Conservation (phyloP, 2,113 vertebrate genomes). For the Zapornia atra region DNA sequence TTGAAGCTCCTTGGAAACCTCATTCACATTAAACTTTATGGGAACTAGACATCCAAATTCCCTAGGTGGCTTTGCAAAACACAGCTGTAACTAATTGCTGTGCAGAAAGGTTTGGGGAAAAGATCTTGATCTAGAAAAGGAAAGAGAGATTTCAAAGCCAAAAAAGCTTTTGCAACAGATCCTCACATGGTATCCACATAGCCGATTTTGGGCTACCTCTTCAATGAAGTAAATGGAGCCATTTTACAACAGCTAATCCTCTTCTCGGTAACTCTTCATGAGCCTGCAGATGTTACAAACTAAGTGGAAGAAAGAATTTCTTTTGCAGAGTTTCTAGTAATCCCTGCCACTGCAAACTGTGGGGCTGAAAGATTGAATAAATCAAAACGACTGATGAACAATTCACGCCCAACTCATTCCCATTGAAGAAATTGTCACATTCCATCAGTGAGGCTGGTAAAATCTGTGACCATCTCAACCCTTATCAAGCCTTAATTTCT, state of each 20-base stretch:
- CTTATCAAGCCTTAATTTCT: constrained; percentile 61
- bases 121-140: constrained; percentile 61
- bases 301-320: constrained; percentile 25
- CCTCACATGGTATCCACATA: constrained; percentile 4
- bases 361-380: constrained; percentile 38
- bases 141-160: constrained; percentile 30
- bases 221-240: constrained; percentile 34
- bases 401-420: constrained; percentile 41
- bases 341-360: constrained; percentile 13
- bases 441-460: constrained; percentile 52
- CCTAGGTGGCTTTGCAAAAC: constrained; percentile 62
- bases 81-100: constrained; percentile 62
- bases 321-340: constrained; percentile 39
- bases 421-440: constrained; percentile 66
- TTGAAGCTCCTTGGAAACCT: constrained; percentile 51
- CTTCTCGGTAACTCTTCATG: constrained; percentile 32
- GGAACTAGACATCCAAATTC: constrained; percentile 61
- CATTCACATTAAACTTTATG: constrained; percentile 58
- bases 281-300: constrained; percentile 43
- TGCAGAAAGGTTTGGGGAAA: constrained; percentile 49
- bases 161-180: constrained; percentile 64
- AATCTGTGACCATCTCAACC: constrained; percentile 57
- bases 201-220: not conserved
- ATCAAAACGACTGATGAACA: constrained; percentile 55
- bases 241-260: constrained; percentile 53